A percentile compares a stretch with the other conserved stretches of the same genome.
phyloP scores from a whole-genome alignment of 1,140 invertebrate genomes.

The Telenomus remus region DNA sequence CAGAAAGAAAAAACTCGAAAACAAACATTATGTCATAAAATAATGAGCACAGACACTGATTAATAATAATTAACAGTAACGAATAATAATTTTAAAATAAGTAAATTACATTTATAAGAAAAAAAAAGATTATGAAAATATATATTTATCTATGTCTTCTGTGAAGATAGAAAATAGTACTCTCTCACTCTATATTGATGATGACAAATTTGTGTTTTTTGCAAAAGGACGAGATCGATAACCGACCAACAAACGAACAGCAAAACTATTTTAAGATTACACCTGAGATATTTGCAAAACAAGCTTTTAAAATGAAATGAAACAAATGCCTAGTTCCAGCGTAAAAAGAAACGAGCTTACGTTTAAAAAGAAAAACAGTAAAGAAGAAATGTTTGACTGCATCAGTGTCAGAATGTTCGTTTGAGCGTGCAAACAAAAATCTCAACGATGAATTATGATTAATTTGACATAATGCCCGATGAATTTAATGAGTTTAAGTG shows the following conservation, averaged over 20 bases:
- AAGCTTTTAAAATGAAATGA: no score
- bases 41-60: conserved; percentile 75
- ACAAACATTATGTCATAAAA: conserved; percentile 60
- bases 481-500: conserved; percentile 23
- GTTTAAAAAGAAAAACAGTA: conserved; percentile 21
- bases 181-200: conserved; percentile 76
- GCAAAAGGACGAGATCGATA: conserved; percentile 59
- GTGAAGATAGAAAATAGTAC: conserved; percentile 78
- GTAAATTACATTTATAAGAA: conserved; percentile 76
- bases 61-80: conserved; percentile 75
- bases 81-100: conserved; percentile 75
- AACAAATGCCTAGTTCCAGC: conserved; percentile 29
- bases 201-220: conserved; percentile 60
- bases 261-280: conserved; percentile 67
- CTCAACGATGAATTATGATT: conserved; percentile 17
- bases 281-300: conserved; percentile 33
- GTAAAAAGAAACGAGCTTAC: conserved; percentile 22
- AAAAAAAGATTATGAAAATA: conserved; percentile 77
- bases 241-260: conserved; percentile 64
- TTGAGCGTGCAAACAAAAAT: conserved; percentile 11
- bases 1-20: no score
- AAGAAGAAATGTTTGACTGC: neutral
- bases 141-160: conserved; percentile 79
- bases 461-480: conserved; percentile 18
- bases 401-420: conserved; percentile 9